Percentiles rank a stretch among this genome's conserved stretches.
Conservation (phyloP, 2,797 vertebrate genomes). For the Zalophus californianus region DNA sequence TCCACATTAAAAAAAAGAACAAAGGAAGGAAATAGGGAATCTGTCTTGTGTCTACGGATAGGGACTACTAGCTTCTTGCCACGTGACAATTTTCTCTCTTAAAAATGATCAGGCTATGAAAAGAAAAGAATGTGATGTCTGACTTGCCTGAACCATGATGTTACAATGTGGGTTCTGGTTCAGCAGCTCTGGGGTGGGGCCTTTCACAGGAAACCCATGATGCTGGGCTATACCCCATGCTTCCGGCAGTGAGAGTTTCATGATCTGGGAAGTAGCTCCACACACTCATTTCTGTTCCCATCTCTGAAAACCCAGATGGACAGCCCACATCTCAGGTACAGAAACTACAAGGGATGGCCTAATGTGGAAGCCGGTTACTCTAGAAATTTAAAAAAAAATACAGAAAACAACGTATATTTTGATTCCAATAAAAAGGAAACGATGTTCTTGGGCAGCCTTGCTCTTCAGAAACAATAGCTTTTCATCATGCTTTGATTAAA, state of each 20-base stretch:
- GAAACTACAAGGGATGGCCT: conserved; percentile 37
- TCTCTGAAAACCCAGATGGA: background rate
- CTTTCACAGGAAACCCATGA: rapidly evolving
- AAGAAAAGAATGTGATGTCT: background rate
- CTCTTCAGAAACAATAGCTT: conserved; percentile 83
- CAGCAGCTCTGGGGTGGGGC: too few relatives aligned
- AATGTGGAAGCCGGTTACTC: conserved; percentile 47
- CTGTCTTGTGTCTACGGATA: background rate
- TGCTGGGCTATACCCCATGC: background rate
- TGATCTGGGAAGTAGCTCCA: too few relatives aligned
- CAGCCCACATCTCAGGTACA: background rate
- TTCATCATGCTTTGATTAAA: conserved; percentile 89
- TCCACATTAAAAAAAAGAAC: background rate
- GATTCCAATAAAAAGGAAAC: conserved; percentile 65
- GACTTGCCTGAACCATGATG: background rate
- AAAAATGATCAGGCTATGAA: background rate
- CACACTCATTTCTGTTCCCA: conserved; percentile 60
- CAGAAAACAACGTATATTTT: conserved; percentile 61
- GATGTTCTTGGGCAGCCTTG: conserved; percentile 67
- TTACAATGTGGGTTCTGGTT: background rate
- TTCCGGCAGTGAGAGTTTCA: background rate
- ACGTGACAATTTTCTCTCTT: background rate
- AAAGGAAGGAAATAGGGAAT: background rate
- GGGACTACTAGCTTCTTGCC: background rate
- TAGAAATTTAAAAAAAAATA: background rate